phyloP scores from a whole-genome alignment of 1,140 invertebrate species.

The Oncopodura yosiiana region DNA sequence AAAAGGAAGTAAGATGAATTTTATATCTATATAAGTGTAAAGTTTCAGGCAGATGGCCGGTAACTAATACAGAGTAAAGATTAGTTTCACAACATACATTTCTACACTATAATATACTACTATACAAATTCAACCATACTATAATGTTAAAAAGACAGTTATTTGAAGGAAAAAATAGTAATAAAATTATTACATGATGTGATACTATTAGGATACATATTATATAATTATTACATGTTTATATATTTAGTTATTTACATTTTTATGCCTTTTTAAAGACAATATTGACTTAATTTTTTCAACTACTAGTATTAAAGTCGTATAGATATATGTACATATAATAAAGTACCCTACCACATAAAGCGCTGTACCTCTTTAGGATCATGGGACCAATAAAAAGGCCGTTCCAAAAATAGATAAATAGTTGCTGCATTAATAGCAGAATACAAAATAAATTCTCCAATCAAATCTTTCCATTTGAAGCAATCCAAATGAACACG shows the following conservation, averaged over 20 bases:
- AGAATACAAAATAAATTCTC: constrained; percentile 62
- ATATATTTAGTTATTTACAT: not conserved
- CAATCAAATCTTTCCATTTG: constrained; percentile 45
- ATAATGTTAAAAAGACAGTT: not conserved
- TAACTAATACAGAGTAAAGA: too few relatives aligned
- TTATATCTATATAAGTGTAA: too few relatives aligned
- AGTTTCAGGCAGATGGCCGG: too few relatives aligned
- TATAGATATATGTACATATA: constrained; percentile 26
- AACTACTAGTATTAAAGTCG: not conserved
- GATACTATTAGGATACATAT: not conserved
- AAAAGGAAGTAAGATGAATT: too few relatives aligned
- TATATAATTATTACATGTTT: not conserved
- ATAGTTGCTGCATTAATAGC: constrained; percentile 66
- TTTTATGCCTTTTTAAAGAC: not conserved
- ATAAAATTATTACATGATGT: not conserved
- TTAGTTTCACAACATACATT: not conserved
- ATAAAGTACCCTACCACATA: constrained; percentile 68
- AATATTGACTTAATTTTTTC: not conserved
- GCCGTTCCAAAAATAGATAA: constrained; percentile 68
- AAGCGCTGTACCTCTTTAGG: constrained; percentile 68
- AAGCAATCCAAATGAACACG: constrained; percentile 56
- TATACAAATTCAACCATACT: not conserved
- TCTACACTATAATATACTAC: not conserved
- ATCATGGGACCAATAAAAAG: constrained; percentile 74
- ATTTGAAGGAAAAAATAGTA: not conserved